These are phyloP conservation scores for Gasterosteus aculeatus DNA, from an alignment of 2,113 vertebrate genomes.

Conservation along the genomic window DNA sequence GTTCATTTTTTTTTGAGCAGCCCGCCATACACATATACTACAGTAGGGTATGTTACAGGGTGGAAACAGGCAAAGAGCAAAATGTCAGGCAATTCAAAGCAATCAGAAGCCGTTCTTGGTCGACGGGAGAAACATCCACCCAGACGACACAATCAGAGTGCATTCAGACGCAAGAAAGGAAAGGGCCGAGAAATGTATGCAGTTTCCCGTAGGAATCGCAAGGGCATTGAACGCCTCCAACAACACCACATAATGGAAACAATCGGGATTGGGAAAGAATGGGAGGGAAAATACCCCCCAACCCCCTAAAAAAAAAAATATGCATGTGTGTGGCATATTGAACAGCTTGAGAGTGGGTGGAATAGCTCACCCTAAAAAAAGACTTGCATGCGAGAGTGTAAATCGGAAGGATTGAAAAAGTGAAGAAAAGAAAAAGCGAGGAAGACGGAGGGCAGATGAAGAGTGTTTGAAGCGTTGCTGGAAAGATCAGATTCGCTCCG, in stretches of 20 bases:
- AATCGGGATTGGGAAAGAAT: slow-evolving; percentile 31
- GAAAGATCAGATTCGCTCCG: slow-evolving; percentile 51
- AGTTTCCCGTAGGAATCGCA: slow-evolving; percentile 45
- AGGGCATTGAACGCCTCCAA: slow-evolving; percentile 23
- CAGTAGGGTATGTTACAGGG: slow-evolving; percentile 15
- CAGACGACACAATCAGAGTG: slow-evolving; percentile 50
- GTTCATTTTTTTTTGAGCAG: slow-evolving; percentile 20
- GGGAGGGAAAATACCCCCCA: background rate
- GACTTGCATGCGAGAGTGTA: slow-evolving; percentile 57
- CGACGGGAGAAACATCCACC: slow-evolving; percentile 36
- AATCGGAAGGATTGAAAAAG: slow-evolving; percentile 43
- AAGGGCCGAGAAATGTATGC: slow-evolving; percentile 29
- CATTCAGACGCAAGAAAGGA: slow-evolving; percentile 50
- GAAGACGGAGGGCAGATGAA: slow-evolving; percentile 53
- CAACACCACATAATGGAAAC: slow-evolving; percentile 38
- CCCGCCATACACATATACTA: slow-evolving; percentile 3
- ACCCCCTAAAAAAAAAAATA: slow-evolving; percentile 2
- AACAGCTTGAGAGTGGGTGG: slow-evolving; percentile 79
- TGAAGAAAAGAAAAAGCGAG: slow-evolving; percentile 27
- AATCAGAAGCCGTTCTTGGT: slow-evolving; percentile 64
- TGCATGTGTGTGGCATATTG: slow-evolving; percentile 42
- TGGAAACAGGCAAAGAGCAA: slow-evolving; percentile 47
- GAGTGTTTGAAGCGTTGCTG: slow-evolving; percentile 48
- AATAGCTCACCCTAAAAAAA: slow-evolving; percentile 66
- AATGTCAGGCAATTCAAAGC: slow-evolving; percentile 57